A percentile compares a stretch with the other conserved stretches of the same genome.
Conservation (phyloP, 2,888 invertebrate genomes). For the Drosophila subquinaria region DNA sequence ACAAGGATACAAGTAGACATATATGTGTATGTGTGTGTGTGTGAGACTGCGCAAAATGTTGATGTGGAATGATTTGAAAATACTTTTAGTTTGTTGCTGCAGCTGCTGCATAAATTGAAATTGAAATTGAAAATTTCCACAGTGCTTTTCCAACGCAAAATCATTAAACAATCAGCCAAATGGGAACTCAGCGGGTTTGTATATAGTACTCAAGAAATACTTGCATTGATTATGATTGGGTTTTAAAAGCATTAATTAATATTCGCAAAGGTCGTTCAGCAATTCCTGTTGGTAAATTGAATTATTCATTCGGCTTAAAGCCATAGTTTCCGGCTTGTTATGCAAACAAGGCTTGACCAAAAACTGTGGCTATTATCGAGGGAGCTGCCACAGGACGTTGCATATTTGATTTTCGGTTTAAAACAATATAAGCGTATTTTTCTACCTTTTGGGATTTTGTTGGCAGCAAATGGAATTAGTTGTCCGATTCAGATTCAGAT, state of each 20-base stretch:
- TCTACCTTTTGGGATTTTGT: conserved; percentile 57
- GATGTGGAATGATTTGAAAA: conserved; percentile 60
- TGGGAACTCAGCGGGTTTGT: neutral
- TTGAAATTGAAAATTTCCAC: conserved; percentile 31
- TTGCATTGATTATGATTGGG: neutral
- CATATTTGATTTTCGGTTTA: conserved; percentile 71
- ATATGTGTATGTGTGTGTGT: conserved; percentile 22
- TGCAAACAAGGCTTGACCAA: conserved; percentile 66
- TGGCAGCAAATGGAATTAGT: conserved; percentile 66
- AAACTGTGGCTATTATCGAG: conserved; percentile 29
- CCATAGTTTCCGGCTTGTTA: conserved; percentile 45
- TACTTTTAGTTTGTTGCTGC: conserved; percentile 49
- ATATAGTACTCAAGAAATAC: neutral
- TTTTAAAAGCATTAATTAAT: conserved; percentile 21
- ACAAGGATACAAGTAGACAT: conserved; percentile 25
- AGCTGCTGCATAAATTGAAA: conserved; percentile 37
- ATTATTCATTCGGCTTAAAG: conserved; percentile 21
- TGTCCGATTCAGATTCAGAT: conserved; percentile 14
- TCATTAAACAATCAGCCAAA: neutral
- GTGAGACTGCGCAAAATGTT: conserved; percentile 29
- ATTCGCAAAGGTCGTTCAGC: neutral
- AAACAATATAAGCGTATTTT: conserved; percentile 53
- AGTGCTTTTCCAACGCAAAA: conserved; percentile 34
- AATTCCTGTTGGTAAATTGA: conserved; percentile 21
- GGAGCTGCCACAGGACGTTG: conserved; percentile 46